phyloP scores from a whole-genome alignment of 2,888 invertebrate genomes.

The Luffia ferchaultella region DNA sequence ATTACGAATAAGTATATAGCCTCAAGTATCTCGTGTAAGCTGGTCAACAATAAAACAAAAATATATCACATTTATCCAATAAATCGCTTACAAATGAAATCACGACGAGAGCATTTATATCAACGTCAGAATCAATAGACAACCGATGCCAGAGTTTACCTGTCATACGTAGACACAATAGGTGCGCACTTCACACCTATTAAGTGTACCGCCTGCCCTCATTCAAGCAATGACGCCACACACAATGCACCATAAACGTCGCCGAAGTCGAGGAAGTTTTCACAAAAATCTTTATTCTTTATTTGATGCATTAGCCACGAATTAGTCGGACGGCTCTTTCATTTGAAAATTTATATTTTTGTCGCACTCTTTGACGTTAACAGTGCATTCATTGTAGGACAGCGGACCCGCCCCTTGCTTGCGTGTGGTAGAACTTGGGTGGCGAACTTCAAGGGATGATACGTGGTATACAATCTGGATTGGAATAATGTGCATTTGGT shows the following conservation, averaged over 20 bases:
- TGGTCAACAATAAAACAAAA: too few relatives aligned
- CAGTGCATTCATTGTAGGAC: background rate
- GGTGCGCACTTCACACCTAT: conserved; percentile 60
- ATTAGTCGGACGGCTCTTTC: conserved; percentile 51
- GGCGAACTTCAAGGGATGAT: too few relatives aligned
- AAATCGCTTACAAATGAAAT: too few relatives aligned
- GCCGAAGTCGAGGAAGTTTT: conserved; percentile 41
- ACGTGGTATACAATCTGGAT: too few relatives aligned
- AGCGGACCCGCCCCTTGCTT: conserved; percentile 47
- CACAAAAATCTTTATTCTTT: conserved; percentile 35
- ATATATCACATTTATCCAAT: too few relatives aligned
- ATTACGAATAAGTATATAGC: too few relatives aligned
- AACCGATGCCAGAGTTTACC: too few relatives aligned
- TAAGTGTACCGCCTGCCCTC: conserved; percentile 48
- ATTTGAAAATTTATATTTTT: conserved; percentile 29
- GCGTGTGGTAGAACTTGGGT: conserved; percentile 58
- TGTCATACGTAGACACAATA: conserved; percentile 39
- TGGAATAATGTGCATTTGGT: too few relatives aligned
- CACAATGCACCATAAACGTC: conserved; percentile 61
- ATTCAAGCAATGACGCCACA: conserved; percentile 53
- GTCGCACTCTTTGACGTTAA: conserved; percentile 11
- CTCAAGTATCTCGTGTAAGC: too few relatives aligned
- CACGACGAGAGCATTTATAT: too few relatives aligned
- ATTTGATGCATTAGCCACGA: conserved; percentile 60
- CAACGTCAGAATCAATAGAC: too few relatives aligned